Conservation (phyloP, 2,113 vertebrate genomes). For the Rhadina sibilatrix region DNA sequence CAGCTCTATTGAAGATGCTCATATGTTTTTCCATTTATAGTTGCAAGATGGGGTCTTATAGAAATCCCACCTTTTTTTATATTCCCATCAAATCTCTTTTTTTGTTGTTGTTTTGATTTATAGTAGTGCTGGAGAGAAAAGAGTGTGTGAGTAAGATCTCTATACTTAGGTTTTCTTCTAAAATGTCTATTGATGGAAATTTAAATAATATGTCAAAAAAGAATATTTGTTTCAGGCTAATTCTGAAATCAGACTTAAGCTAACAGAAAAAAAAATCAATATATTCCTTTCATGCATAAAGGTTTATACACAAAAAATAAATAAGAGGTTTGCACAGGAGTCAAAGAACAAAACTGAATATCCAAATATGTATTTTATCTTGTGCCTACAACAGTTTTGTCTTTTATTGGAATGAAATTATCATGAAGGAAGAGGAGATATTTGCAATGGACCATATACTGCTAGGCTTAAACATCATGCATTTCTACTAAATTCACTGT, state of each 20-base stretch:
- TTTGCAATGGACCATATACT: not conserved
- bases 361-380: conserved; percentile 28
- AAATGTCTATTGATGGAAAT: not conserved
- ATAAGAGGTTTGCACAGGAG: not conserved
- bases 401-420: conserved; percentile 23
- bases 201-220: not conserved
- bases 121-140: not conserved
- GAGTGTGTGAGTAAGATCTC: not conserved
- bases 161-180: not conserved
- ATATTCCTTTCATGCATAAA: not conserved
- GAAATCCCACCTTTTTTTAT: conserved; percentile 40
- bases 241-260: conserved; percentile 20
- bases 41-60: conserved; percentile 29
- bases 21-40: conserved; percentile 55
- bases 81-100: not conserved
- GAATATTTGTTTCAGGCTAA: conserved; percentile 25
- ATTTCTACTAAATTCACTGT: not conserved
- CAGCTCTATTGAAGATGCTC: conserved; percentile 40
- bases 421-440: not conserved
- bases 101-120: conserved; percentile 39
- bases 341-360: not conserved
- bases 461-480: not conserved
- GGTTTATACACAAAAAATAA: conserved; percentile 14
- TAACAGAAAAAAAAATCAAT: not conserved
- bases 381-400: not conserved